A percentile compares a stretch with the other conserved stretches of the same genome.
These are phyloP conservation scores for Anoplopoma fimbria DNA, from an alignment of 2,113 vertebrate species.

Conservation along the genomic window DNA sequence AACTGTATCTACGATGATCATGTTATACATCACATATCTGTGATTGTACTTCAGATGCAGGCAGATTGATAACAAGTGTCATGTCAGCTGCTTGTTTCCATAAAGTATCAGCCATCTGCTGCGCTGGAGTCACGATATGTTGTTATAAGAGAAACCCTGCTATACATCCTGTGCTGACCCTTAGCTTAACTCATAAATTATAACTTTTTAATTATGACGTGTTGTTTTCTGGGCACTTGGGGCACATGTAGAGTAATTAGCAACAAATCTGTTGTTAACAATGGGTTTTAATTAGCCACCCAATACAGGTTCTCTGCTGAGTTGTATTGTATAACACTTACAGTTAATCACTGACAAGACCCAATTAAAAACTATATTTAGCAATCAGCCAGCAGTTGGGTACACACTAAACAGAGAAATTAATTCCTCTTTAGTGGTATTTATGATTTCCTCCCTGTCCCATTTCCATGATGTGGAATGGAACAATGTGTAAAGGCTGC, in stretches of 20 bases:
- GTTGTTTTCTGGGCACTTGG: constrained; percentile 19
- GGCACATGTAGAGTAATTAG: constrained; percentile 39
- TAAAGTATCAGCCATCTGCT: constrained; percentile 31
- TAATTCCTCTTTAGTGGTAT: constrained; percentile 45
- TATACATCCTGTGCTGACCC: background rate
- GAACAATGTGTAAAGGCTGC: constrained; percentile 45
- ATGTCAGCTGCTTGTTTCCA: constrained; percentile 19
- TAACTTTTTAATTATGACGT: constrained; percentile 14
- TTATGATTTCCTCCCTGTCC: constrained; percentile 46
- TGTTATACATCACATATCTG: background rate
- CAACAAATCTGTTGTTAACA: constrained; percentile 58
- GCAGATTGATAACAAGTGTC: background rate
- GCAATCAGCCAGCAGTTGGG: constrained; percentile 10
- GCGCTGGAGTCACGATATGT: background rate
- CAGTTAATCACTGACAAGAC: constrained; percentile 57
- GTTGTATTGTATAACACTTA: constrained; percentile 41
- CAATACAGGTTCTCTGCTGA: constrained; percentile 34
- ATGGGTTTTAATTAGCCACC: constrained; percentile 64
- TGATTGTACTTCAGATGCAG: background rate
- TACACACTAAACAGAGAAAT: constrained; percentile 33
- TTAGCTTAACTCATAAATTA: constrained; percentile 13
- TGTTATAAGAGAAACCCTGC: constrained; percentile 9
- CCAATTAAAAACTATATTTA: constrained; percentile 49
- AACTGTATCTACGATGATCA: background rate
- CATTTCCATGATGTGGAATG: constrained; percentile 39